Evolutionary conservation across 1,140 invertebrate species (phyloP), one percentile per base, ranked within the genome.

Genomic region (Caenorhabditis tropicalis): DNA sequence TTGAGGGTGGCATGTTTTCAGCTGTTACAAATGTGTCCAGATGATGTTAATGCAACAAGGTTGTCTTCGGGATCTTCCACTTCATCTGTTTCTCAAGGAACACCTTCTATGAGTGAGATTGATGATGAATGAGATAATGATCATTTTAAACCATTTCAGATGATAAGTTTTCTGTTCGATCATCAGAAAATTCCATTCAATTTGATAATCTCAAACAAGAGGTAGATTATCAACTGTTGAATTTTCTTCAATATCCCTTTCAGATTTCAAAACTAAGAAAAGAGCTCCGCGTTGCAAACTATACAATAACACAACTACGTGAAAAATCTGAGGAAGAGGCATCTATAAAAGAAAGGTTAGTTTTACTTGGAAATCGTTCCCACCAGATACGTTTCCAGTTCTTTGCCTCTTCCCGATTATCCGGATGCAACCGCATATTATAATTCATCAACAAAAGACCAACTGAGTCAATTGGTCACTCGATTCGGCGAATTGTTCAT

Each of bases 381-480:
- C 1, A 79, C 5, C 5, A 7, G 43, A 6, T 19, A 15, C 43
- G 21, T 31, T 53, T 53, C 31, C 56, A 85, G 84, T 56, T 33
- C 83, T 46, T 46, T 48, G 19, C 84, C 84, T 21, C 49, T 46
- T 49, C 84, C 84, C 29, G 84, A 85, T 48, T 85, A 85, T 85
- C 84, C 84, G 29, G 70, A 82, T 58, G 84, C 84, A 10, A 83
- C 84, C 31, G 27, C 80, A 46, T 82, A 79, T 48, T 85, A 85
- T 49, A 85, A 85, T n/a, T 81, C 43, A 6, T 82, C 85, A 56
- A 56, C 65, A n/a, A 82, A 81, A 58, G 60, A 86, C 33, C 36
- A 74, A 43, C 33, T 46, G 36, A 74, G 65, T 74, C 65, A 74
- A 74, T 74, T 74, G 65, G 46, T 80, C 43, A 65, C 58, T 58